phyloP scores from a whole-genome alignment of 2,888 invertebrate species.

The Nomada fucata region DNA sequence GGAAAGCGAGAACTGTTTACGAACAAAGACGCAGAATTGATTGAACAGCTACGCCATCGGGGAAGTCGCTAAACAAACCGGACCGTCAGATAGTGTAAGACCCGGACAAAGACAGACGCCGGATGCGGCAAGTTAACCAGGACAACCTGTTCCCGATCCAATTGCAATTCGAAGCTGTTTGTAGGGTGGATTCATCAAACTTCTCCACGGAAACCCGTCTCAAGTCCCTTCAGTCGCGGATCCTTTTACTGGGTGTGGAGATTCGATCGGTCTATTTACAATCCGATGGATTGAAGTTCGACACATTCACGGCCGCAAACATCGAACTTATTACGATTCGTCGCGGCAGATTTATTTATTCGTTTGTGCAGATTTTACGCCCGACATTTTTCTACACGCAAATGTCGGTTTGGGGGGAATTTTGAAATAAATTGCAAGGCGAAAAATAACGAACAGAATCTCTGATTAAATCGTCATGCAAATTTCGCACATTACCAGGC shows the following conservation, averaged over 20 bases:
- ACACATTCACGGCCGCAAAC: too few species aligned
- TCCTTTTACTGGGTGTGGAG: constrained; percentile 16
- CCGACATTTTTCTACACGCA: too few species aligned
- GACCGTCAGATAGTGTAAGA: constrained; percentile 49
- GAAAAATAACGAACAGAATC: too few species aligned
- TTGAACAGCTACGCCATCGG: constrained; percentile 36
- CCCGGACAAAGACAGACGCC: constrained; percentile 43
- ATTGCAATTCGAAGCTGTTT: constrained; percentile 39
- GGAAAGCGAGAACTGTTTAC: constrained; percentile 44
- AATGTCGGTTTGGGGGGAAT: too few species aligned
- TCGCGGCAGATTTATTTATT: too few species aligned
- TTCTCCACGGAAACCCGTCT: constrained; percentile 28
- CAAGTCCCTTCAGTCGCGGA: constrained; percentile 24
- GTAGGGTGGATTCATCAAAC: constrained; percentile 20
- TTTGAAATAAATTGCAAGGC: too few species aligned
- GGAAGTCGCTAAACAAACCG: constrained; percentile 55
- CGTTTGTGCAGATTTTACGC: too few species aligned
- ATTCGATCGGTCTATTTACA: constrained; percentile 32
- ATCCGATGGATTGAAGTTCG: constrained; percentile 16
- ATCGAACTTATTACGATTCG: too few species aligned
- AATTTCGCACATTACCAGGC: too few species aligned
- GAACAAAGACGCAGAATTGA: constrained; percentile 48
- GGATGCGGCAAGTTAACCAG: constrained; percentile 51
- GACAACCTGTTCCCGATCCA: constrained; percentile 34
- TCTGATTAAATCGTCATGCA: too few species aligned